Base-by-base conservation (phyloP, 2,888 invertebrate genomes). In the Fragum sueziense region DNA sequence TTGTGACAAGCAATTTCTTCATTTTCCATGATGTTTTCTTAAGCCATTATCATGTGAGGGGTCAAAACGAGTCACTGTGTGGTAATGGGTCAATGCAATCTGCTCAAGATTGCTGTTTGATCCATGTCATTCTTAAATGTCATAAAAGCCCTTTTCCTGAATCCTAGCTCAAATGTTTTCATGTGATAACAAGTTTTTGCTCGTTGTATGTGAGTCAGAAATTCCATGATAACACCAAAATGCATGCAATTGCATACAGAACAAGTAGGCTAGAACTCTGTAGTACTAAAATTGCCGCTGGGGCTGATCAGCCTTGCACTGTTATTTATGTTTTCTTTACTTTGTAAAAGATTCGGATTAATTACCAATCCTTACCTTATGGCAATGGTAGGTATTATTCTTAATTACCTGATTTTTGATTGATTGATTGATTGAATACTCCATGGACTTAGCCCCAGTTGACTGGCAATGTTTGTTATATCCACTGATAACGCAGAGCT, bases 1-100 rank as follows among this genome's bases (percentile, higher is more conserved):
- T 59, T 22, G 29, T 59, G 1, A 59, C 59, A 14, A 59, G 59
- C 59, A 59, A 29, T 59, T 59, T 59, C 59, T 59, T 27, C 59
- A 25, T 29, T 59, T 27, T 17, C 59, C 59, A 29, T 31, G 1
- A 59, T 29, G 59, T 59, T 59, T 59, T 59, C 59, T 20, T 9
- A 37, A 37, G 14, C 37, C 6, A 9, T 37, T 37, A 9, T 37
- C 37, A 9, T 37, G 37, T 9, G 6, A 37, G 6, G 37, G 7
- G 6, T 37, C 6, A 37, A 37, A 37, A 37, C 37, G 37, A 14
- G 14, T 9, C 14, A 37, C 14, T 37, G 37, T 9, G 37, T 37
- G 37, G 37, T 6, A 37, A 37, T 37, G 37, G 37, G 37, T 37
- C 14, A 37, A n/a, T n/a, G n/a, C n/a, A n/a, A n/a, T n/a, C n/a